Conservation (phyloP, 2,113 vertebrate species). For the Meleagris gallopavo region DNA sequence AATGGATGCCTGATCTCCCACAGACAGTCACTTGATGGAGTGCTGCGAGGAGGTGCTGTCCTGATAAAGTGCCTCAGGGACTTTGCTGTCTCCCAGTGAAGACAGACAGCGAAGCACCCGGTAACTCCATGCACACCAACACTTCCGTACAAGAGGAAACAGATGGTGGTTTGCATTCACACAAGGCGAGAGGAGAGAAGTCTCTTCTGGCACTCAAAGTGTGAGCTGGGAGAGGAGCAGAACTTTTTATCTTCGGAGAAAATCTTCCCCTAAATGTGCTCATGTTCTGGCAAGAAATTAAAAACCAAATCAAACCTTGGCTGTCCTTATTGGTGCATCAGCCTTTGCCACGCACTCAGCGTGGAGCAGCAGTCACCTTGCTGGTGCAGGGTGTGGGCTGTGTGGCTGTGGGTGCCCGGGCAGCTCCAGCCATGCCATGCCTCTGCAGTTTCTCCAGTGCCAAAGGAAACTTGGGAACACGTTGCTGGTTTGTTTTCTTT, state of each 20-base stretch:
- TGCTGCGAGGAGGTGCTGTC: not conserved
- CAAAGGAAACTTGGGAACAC: not conserved
- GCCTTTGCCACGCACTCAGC: not conserved
- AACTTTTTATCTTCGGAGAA: not conserved
- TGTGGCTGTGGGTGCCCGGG: not conserved
- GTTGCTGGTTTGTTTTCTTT: not conserved
- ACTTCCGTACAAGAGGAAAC: constrained; percentile 26
- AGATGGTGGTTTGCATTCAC: constrained; percentile 52
- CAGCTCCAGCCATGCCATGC: not conserved
- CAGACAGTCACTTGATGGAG: constrained; percentile 7
- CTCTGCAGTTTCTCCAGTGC: not conserved
- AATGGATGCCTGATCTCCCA: not conserved
- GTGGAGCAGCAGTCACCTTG: not conserved
- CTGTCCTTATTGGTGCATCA: not conserved
- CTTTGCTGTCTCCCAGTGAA: not conserved
- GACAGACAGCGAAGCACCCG: constrained; percentile 4
- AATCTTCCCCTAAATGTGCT: constrained; percentile 4
- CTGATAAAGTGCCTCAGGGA: constrained; percentile 18
- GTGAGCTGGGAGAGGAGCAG: not conserved
- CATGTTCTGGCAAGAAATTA: constrained; percentile 2
- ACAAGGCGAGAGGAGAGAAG: not conserved
- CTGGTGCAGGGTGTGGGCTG: not conserved
- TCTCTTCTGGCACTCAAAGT: constrained; percentile 41
- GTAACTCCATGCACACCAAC: constrained; percentile 56
- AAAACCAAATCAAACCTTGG: not conserved